Conservation (phyloP, 2,888 invertebrate genomes). For the Nomada goodeniana region DNA sequence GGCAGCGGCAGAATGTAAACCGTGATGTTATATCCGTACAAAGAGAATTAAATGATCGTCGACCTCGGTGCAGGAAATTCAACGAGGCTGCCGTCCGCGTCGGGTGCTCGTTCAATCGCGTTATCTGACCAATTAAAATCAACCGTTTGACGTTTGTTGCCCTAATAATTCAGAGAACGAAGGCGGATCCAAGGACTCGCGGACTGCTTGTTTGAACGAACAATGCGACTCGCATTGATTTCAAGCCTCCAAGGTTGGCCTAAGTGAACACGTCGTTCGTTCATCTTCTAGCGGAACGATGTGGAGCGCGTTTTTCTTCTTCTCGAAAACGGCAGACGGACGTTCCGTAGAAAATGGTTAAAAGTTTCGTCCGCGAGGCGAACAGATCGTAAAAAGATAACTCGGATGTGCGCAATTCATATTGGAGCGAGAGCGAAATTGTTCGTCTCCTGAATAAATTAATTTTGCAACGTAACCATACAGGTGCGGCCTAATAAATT, state of each 20-base stretch:
- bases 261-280: constrained; percentile 43
- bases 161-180: constrained; percentile 74
- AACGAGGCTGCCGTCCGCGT: constrained; percentile 28
- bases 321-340: too few relatives aligned
- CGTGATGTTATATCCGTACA: neutral
- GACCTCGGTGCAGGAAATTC: constrained; percentile 39
- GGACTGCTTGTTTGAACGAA: constrained; percentile 63
- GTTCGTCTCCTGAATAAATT: too few relatives aligned
- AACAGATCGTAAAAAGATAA: neutral
- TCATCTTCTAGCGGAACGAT: constrained; percentile 4
- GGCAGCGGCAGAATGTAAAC: neutral
- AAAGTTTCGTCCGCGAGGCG: neutral
- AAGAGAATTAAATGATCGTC: constrained; percentile 41
- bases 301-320: neutral
- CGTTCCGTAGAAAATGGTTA: neutral
- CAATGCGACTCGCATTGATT: constrained; percentile 71
- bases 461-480: too few relatives aligned
- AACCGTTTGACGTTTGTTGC: constrained; percentile 76
- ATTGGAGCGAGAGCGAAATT: too few relatives aligned
- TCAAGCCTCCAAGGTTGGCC: constrained; percentile 57
- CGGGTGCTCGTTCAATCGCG: constrained; percentile 64
- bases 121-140: constrained; percentile 72
- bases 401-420: too few relatives aligned
- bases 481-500: too few relatives aligned
- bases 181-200: constrained; percentile 72